These are phyloP conservation scores for Gadopsis bispinosus DNA, from an alignment of 2,797 vertebrate genomes.

Conservation along the genomic window DNA sequence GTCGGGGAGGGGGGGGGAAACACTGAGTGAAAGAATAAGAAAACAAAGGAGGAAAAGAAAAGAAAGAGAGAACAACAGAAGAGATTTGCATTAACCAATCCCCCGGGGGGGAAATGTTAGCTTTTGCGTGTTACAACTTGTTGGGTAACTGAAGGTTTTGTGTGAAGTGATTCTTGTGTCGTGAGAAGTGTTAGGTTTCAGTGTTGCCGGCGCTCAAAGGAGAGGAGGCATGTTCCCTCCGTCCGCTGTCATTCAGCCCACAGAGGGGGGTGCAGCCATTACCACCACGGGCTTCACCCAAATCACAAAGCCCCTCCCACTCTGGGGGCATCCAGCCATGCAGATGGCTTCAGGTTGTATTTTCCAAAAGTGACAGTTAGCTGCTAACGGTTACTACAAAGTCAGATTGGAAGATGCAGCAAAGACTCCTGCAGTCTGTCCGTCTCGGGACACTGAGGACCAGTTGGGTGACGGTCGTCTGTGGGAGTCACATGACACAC, in stretches of 20 bases:
- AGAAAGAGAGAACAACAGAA: slow-evolving; percentile 71
- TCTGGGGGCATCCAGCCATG: too few species aligned
- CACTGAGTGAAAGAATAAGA: slow-evolving; percentile 44
- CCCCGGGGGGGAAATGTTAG: slow-evolving; percentile 58
- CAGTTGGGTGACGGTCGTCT: neutral
- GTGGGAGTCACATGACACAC: neutral
- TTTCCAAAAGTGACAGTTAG: neutral
- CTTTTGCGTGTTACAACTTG: slow-evolving; percentile 78
- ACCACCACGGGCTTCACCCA: neutral
- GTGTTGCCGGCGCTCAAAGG: slow-evolving; percentile 61
- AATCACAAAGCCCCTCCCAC: neutral
- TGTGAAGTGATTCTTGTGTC: slow-evolving; percentile 73
- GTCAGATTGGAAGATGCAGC: neutral
- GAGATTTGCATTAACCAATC: slow-evolving; percentile 62
- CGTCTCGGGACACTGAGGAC: neutral
- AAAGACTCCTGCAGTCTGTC: neutral
- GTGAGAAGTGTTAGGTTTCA: slow-evolving; percentile 80
- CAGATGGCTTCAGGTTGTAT: neutral
- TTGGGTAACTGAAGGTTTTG: slow-evolving; percentile 79
- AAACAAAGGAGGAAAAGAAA: slow-evolving; percentile 62
- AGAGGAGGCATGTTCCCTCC: slow-evolving; percentile 48
- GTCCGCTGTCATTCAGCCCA: slow-evolving; percentile 27
- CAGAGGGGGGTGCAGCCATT: neutral
- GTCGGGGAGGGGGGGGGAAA: slow-evolving; percentile 30
- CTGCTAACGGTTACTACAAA: neutral